Conservation (phyloP, 2,888 invertebrate genomes). For the Himalopsyche anomala region DNA sequence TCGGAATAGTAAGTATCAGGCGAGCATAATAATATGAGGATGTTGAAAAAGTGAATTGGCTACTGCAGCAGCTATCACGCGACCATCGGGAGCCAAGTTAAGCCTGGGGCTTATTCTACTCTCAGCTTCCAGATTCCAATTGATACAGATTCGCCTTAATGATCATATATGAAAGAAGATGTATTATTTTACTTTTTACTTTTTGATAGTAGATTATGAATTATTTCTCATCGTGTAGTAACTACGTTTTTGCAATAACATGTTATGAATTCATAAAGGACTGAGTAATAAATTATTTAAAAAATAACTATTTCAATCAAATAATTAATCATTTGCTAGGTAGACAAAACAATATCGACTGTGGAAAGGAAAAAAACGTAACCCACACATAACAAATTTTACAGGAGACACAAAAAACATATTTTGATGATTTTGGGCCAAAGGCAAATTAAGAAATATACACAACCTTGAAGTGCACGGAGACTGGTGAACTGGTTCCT, state of each 20-base stretch:
- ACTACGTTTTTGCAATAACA: neutral
- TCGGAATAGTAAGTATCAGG: neutral
- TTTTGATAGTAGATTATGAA: neutral
- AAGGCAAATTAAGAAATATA: too few relatives aligned
- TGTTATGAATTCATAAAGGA: too few relatives aligned
- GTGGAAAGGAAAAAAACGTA: too few relatives aligned
- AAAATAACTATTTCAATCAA: too few relatives aligned
- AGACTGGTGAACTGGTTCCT: too few relatives aligned
- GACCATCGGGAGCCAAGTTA: conserved; percentile 25
- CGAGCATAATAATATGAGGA: conserved; percentile 16
- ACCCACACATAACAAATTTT: too few relatives aligned
- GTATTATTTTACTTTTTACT: neutral
- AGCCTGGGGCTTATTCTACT: neutral
- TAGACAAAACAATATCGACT: too few relatives aligned
- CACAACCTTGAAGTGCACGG: too few relatives aligned
- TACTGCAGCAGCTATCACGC: conserved; percentile 34
- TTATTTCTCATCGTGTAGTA: neutral
- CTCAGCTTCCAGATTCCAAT: conserved; percentile 4
- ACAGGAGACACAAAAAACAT: too few relatives aligned
- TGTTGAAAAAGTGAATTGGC: conserved; percentile 17
- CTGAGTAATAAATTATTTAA: too few relatives aligned
- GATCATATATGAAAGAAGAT: conserved; percentile 1
- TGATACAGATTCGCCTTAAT: conserved; percentile 30
- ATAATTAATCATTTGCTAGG: too few relatives aligned
- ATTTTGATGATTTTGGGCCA: too few relatives aligned